Conservation (phyloP, 2,113 vertebrate genomes). For the Megaceryle maxima region DNA sequence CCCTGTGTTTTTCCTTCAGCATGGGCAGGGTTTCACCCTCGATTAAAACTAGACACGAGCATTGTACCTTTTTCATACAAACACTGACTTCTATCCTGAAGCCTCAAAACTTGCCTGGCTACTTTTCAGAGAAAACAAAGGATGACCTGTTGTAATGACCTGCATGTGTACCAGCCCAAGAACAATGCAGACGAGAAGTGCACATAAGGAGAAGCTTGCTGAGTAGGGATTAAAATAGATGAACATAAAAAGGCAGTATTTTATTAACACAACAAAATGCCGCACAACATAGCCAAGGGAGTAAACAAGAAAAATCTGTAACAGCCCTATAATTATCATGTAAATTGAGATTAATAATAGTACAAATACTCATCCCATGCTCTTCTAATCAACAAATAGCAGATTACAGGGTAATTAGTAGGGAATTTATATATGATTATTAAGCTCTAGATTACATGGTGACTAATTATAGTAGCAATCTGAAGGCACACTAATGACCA, state of each 20-base stretch:
- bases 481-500: not conserved
- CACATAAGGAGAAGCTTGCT: not conserved
- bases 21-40: not conserved
- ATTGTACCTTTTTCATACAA: not conserved
- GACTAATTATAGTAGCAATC: conserved; percentile 37
- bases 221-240: not conserved
- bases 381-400: conserved; percentile 55
- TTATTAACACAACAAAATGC: conserved; percentile 24
- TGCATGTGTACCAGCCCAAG: not conserved
- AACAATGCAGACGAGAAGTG: not conserved
- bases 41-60: conserved; percentile 28
- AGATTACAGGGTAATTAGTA: conserved; percentile 54
- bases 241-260: not conserved
- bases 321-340: conserved; percentile 12
- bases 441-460: conserved; percentile 25
- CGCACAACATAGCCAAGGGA: not conserved
- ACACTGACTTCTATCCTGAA: not conserved
- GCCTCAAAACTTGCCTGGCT: conserved; percentile 8
- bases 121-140: conserved; percentile 37
- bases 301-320: conserved; percentile 1
- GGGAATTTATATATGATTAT: conserved; percentile 28
- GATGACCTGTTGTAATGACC: not conserved
- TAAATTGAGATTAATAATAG: conserved; percentile 41
- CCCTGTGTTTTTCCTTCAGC: conserved; percentile 7
- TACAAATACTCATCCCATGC: not conserved